Percentiles rank a stretch among this genome's conserved stretches.
Conservation (phyloP, 2,113 vertebrate genomes). For the Empidonax alnorum region DNA sequence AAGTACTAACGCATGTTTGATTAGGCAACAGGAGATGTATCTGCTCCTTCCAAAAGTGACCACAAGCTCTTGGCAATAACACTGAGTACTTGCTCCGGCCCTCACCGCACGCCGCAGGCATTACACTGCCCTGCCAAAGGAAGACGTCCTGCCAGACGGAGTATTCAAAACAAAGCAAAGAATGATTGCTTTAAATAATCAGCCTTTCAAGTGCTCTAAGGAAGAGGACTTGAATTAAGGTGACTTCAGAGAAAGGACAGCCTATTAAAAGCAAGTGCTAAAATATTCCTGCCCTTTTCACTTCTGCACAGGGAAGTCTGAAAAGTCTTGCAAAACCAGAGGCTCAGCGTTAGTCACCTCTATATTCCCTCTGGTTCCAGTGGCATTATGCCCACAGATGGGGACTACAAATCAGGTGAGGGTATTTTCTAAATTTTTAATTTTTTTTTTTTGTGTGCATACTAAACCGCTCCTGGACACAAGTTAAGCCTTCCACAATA, state of each 20-base stretch:
- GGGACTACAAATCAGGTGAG: neutral
- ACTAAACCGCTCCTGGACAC: neutral
- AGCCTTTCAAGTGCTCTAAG: neutral
- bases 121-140: constrained; percentile 32
- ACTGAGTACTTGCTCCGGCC: constrained; percentile 46
- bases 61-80: constrained; percentile 64
- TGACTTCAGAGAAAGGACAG: neutral
- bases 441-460: neutral
- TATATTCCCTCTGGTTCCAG: neutral
- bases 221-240: neutral
- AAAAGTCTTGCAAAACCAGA: neutral
- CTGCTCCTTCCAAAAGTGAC: constrained; percentile 59
- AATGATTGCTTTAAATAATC: neutral
- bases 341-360: neutral
- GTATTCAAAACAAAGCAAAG: neutral
- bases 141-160: neutral
- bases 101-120: constrained; percentile 20
- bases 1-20: constrained; percentile 42
- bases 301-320: neutral
- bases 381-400: neutral
- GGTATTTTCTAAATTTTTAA: neutral
- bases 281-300: neutral
- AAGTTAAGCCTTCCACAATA: neutral
- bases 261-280: neutral
- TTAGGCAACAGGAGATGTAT: constrained; percentile 48